Conservation (phyloP, 1,140 invertebrate species). For the Cryptotermes secundus region DNA sequence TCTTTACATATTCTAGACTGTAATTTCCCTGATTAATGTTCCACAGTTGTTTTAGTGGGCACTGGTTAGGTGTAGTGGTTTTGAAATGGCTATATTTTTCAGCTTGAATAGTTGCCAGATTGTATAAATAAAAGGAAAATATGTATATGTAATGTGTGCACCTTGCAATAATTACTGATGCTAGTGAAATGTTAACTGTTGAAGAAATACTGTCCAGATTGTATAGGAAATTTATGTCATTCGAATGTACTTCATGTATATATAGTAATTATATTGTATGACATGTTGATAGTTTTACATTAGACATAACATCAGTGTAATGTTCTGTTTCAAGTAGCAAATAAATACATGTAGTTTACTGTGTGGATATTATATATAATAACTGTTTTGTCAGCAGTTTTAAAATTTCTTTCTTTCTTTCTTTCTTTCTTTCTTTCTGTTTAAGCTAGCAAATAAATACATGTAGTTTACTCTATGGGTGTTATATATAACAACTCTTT, state of each 20-base stretch:
- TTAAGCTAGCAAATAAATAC: neutral
- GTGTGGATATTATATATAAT: too few species aligned
- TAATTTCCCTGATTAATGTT: neutral
- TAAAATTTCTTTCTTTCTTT: too few species aligned
- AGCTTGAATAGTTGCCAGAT: neutral
- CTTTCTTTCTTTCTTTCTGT: too few species aligned
- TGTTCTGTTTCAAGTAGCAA: neutral
- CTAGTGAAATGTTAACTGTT: conserved; percentile 2
- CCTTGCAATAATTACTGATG: conserved; percentile 7
- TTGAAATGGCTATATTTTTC: neutral
- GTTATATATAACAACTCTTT: neutral
- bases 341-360: conserved; percentile 1
- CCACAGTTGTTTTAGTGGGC: neutral
- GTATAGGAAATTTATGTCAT: neutral
- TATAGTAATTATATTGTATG: neutral
- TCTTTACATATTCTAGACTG: neutral
- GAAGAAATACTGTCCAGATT: neutral
- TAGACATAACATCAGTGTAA: neutral
- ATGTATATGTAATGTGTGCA: neutral
- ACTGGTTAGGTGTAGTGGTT: neutral
- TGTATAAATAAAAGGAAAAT: neutral
- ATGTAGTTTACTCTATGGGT: neutral
- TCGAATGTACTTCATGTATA: neutral
- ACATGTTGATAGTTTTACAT: neutral
- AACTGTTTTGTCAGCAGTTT: neutral